Evolutionary conservation across 2,797 vertebrate species (phyloP), one percentile per base, ranked within the genome.

Genomic region (Petrocephalus schoutedeni): DNA sequence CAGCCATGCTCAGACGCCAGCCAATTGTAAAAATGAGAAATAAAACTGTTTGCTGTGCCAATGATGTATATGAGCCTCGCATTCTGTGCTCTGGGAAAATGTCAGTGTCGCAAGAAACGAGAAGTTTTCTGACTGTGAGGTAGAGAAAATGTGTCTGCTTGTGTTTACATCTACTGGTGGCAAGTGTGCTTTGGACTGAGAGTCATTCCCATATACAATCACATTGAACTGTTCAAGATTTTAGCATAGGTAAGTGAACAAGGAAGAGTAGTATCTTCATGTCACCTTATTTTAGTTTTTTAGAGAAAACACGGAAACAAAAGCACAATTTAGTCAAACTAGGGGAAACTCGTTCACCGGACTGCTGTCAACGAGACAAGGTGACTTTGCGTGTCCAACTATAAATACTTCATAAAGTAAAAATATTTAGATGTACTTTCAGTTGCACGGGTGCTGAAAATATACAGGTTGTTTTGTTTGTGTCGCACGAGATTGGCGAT

Each of bases 401-500:
- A 32, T 86, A 21, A 87, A 86, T 51, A 82, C 87, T 86, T 87
- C 54, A 80, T 83, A 87, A 54, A 85, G 5, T 7, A 84, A 84
- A 59, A 36, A 89, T 54, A 53, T 89, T 88, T 87, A 56, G 49
- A 36, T 80, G 74, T 85, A 74, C 87, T 28, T 89, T 85, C 3
- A 19, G 57, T 41, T n/a, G 71, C 49, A 64, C 83, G 82, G n/a
- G 51, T 7, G 71, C n/a, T 74, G 7, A 45, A 77, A 86, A 87
- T 53, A 87, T 23, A 32, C 36, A 45, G 59, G 28, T 19, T 54
- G 85, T 51, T 61, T 61, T 54, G 86, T 87, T 67, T 67, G 59
- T 49, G 21, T 87, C 0, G 59, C 61, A 67, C 21, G 12, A 45
- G 49, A 49, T 71, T 45, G 19, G 59, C n/a, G 45, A 8, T 28